Evolutionary conservation across 1,140 invertebrate genomes (phyloP).

Genomic region (Arctopsyche grandis): DNA sequence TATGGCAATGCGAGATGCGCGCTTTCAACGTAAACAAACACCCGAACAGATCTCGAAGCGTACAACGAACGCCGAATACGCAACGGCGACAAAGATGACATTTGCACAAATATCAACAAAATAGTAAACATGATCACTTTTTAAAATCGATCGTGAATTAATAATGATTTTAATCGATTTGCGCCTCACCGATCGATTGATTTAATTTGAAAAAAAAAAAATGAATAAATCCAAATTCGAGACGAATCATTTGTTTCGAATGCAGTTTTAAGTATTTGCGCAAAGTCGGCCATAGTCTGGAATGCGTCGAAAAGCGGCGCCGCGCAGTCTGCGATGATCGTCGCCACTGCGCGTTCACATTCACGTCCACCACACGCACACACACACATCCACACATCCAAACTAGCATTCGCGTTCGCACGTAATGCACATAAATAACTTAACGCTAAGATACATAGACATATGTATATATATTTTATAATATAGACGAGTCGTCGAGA

Average conservation of each 20-base stretch:
- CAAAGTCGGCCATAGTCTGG: no score
- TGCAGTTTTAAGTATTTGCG: no score
- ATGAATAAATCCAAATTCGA: no score
- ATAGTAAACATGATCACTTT: no score
- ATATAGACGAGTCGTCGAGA: background rate
- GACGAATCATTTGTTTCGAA: no score
- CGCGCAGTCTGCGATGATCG: background rate
- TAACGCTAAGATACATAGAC: background rate
- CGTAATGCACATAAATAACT: conserved; percentile 15
- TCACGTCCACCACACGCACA: background rate
- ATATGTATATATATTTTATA: background rate
- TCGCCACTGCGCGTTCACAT: background rate
- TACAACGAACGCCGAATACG: background rate
- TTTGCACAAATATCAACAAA: conserved; percentile 21
- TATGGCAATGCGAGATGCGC: conserved; percentile 25
- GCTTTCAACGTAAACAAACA: conserved; percentile 31
- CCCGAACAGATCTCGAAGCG: conserved; percentile 32
- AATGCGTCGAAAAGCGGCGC: background rate
- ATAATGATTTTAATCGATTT: no score
- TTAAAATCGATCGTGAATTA: background rate
- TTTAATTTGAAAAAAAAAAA: no score
- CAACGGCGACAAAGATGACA: conserved; percentile 21
- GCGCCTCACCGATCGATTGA: no score
- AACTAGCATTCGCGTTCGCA: background rate
- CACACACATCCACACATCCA: background rate